These are phyloP conservation scores for Choreutis nemorana DNA, from an alignment of 2,888 invertebrate species.

Conservation along the genomic window DNA sequence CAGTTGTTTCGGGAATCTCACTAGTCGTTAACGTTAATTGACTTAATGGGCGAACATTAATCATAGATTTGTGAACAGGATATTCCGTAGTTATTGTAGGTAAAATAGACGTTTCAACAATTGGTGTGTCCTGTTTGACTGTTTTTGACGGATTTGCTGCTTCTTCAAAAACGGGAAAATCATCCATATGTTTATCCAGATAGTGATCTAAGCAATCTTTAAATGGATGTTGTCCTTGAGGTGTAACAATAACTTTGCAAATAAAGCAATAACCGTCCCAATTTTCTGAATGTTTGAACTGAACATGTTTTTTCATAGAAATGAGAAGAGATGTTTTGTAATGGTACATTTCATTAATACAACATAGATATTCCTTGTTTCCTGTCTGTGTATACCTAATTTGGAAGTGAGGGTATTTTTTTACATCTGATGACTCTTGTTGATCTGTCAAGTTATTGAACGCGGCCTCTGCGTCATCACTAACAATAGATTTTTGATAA, in stretches of 20 bases:
- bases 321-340: constrained; percentile 46
- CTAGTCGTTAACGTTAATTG: too few relatives aligned
- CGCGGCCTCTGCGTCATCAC: too few relatives aligned
- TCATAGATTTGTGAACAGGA: constrained; percentile 20
- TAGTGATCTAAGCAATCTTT: constrained; percentile 50
- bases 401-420: constrained; percentile 41
- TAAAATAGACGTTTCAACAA: constrained; percentile 3
- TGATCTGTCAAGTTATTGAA: too few relatives aligned
- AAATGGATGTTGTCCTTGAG: constrained; percentile 36
- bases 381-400: constrained; percentile 27
- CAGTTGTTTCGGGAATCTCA: too few relatives aligned
- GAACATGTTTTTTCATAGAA: constrained; percentile 52
- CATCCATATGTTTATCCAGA: constrained; percentile 45
- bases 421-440: constrained; percentile 9
- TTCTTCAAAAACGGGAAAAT: constrained; percentile 36
- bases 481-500: too few relatives aligned
- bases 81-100: constrained; percentile 5
- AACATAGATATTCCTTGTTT: constrained; percentile 44
- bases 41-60: constrained; percentile 48
- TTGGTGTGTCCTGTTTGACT: constrained; percentile 7
- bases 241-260: constrained; percentile 53
- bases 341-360: constrained; percentile 41
- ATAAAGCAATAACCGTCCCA: constrained; percentile 67
- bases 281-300: constrained; percentile 37
- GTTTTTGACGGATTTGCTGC: constrained; percentile 11